These are phyloP conservation scores for Hormiphora californensis DNA, from an alignment of 37 sponge, comb jelly and placozoan species.

Conservation along the genomic window DNA sequence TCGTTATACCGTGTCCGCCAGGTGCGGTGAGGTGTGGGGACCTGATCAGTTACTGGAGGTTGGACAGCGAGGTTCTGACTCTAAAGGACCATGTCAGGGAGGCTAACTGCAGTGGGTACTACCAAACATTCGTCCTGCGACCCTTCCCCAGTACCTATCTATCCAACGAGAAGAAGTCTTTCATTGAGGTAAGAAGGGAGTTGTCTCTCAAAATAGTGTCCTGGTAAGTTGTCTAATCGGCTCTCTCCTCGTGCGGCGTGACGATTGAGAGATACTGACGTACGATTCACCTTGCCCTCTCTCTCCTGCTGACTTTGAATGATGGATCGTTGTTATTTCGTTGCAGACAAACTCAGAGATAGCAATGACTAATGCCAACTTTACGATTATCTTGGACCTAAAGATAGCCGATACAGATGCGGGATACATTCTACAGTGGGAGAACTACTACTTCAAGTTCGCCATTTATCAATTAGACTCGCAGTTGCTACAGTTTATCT, in stretches of 20 bases:
- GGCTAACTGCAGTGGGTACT: background rate
- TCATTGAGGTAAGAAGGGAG: background rate
- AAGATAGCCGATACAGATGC: constrained; percentile 13
- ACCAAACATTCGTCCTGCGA: background rate
- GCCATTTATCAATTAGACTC: background rate
- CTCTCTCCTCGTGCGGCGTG: too few relatives aligned
- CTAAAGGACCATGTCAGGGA: background rate
- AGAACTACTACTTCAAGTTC: constrained; percentile 32
- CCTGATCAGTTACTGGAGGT: background rate
- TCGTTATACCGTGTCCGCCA: too few relatives aligned
- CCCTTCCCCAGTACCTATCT: background rate
- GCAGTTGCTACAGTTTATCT: background rate
- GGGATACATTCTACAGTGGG: constrained; percentile 25
- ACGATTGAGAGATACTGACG: too few relatives aligned
- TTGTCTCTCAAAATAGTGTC: too few relatives aligned
- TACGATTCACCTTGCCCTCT: too few relatives aligned
- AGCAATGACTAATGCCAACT: background rate
- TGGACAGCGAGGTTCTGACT: background rate
- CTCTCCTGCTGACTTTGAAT: too few relatives aligned
- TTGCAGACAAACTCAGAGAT: background rate
- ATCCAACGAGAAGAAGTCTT: constrained; percentile 1
- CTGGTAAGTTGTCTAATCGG: too few relatives aligned
- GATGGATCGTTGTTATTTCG: too few relatives aligned
- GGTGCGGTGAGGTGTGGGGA: background rate
- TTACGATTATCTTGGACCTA: background rate